Evolutionary conservation across 1,140 invertebrate species (phyloP), one percentile per base, ranked within the genome.

Genomic region (Scaptodrosophila lebanonensis): DNA sequence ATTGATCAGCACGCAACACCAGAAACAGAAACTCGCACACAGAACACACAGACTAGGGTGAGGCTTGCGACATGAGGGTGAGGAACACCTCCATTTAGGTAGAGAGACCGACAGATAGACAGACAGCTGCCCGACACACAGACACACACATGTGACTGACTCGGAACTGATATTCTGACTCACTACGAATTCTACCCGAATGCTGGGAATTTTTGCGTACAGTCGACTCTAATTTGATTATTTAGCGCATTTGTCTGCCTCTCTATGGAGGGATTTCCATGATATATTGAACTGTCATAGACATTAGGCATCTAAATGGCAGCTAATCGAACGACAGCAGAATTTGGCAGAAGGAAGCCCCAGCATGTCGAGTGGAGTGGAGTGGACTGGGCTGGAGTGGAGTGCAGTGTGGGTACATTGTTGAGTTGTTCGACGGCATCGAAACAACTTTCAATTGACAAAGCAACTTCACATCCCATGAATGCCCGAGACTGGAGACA

Each of bases 1-100:
- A 79, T 79, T 79, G 75, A 79, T 82, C 65, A n/a, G 60, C 69
- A 62, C 60, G 65, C 57, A 59, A 71, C 44, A 13, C 61, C 39
- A 38, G 43, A 32, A 59, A 48, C 38, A 18, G 2, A 1, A 30
- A 32, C 17, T 30, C 38, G n/a, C 54, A 8, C 33, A 30, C 52
- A 48, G 42, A 38, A 58, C 29, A 11, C 33, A 42, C 20, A 45
- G 35, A 44, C 18, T 48, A 43, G 33, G 36, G 48, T 35, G 35
- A 13, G 17, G 33, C n/a, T 9, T 39, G 36, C 15, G 9, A 30
- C 43, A 20, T 27, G 38, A 64, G 60, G 50, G 61, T 58, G 62
- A 52, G 62, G 65, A 52, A 57, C 62, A 58, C 45, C 63, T 49
- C 50, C 18, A 9, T n/a, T n/a, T 2, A 38, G 45, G 30, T n/a